Evolutionary conservation across 2,888 invertebrate species (phyloP).

Genomic region (Phytoseiulus persimilis): DNA sequence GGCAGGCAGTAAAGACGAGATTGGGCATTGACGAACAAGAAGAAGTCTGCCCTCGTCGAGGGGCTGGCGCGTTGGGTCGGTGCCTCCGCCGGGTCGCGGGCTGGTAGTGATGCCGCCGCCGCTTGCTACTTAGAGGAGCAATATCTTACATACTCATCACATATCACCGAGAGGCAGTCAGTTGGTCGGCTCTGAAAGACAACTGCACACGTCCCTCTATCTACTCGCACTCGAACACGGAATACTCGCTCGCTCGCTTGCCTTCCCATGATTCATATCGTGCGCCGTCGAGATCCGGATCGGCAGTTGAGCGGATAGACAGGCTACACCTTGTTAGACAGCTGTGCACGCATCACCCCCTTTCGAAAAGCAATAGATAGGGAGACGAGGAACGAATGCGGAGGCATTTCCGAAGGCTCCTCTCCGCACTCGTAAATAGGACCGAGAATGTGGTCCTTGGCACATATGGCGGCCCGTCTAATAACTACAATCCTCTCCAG

Average conservation of each 20-base stretch:
- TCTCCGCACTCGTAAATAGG: background rate
- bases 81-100: background rate
- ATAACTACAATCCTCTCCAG: background rate
- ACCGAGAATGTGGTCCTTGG: background rate
- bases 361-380: background rate
- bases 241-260: background rate
- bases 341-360: constrained; percentile 5
- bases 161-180: background rate
- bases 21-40: background rate
- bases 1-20: background rate
- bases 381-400: background rate
- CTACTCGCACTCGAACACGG: background rate
- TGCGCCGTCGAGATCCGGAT: background rate
- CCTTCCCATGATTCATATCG: background rate
- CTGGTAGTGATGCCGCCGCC: background rate
- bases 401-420: background rate
- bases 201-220: background rate
- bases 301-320: background rate
- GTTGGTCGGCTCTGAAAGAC: background rate
- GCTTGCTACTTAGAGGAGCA: background rate
- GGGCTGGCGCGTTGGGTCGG: background rate
- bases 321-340: background rate
- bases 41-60: background rate
- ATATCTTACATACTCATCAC: constrained; percentile 5
- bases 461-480: background rate